Percentiles rank a stretch among this genome's conserved stretches.
phyloP scores from a whole-genome alignment of 2,797 vertebrate species.

The Yasuhikotakia modesta region DNA sequence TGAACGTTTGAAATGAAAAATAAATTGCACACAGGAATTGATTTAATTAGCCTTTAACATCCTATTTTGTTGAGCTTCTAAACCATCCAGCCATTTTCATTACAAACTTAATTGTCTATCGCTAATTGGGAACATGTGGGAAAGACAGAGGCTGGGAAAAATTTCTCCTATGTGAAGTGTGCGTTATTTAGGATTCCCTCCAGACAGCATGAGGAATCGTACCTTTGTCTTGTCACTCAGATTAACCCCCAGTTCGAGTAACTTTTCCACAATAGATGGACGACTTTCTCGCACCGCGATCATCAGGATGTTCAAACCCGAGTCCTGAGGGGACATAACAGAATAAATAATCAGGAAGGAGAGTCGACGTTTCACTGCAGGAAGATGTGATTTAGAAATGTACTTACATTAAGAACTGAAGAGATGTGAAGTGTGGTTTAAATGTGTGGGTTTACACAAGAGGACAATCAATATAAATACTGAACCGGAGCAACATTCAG shows the following conservation, averaged over 20 bases:
- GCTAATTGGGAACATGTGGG: constrained; percentile 26
- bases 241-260: constrained; percentile 67
- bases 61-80: not conserved
- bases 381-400: not conserved
- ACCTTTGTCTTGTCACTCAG: constrained; percentile 64
- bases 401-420: not conserved
- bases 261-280: constrained; percentile 60
- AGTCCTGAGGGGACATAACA: constrained; percentile 59
- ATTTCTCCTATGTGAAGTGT: not conserved
- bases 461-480: not conserved
- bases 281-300: constrained; percentile 67
- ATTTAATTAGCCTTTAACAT: not conserved
- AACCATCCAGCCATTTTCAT: constrained; percentile 16
- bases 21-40: not conserved
- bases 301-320: constrained; percentile 68
- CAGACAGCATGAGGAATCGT: constrained; percentile 38
- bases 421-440: constrained; percentile 2
- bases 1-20: not conserved
- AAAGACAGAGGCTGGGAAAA: not conserved
- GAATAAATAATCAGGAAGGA: not conserved
- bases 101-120: not conserved
- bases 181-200: not conserved
- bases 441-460: constrained; percentile 4
- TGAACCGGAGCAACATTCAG: not conserved
- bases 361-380: not conserved